These are phyloP conservation scores for Pseudanteris insignis DNA, from an alignment of 2,888 invertebrate species.

Conservation along the genomic window DNA sequence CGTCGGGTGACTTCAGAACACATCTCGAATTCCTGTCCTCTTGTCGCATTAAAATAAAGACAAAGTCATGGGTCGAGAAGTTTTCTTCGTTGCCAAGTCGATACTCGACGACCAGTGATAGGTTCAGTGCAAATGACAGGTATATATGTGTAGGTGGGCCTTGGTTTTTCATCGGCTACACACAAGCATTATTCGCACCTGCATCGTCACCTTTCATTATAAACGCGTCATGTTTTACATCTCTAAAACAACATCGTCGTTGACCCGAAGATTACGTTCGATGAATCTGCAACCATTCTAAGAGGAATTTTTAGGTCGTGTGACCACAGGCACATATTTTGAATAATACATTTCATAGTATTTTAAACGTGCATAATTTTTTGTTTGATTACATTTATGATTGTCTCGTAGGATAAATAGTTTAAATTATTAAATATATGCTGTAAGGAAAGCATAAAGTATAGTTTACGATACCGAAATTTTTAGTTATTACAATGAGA, in stretches of 20 bases:
- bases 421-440: no score
- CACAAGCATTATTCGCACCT: slow-evolving; percentile 56
- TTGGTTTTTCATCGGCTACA: slow-evolving; percentile 31
- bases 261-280: slow-evolving; percentile 56
- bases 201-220: slow-evolving; percentile 59
- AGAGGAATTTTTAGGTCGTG: no score
- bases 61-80: slow-evolving; percentile 18
- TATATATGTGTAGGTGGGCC: slow-evolving; percentile 34
- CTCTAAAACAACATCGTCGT: slow-evolving; percentile 63
- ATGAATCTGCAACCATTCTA: no score
- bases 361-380: no score
- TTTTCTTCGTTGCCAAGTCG: slow-evolving; percentile 15
- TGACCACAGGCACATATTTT: no score
- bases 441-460: no score
- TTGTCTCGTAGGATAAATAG: no score
- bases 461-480: no score
- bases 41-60: slow-evolving; percentile 21
- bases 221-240: slow-evolving; percentile 65
- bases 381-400: no score
- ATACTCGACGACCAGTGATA: slow-evolving; percentile 19
- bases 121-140: slow-evolving; percentile 20
- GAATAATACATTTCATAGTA: no score
- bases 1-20: slow-evolving; percentile 9
- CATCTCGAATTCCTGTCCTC: slow-evolving; percentile 8
- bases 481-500: no score